Base-by-base conservation (phyloP, 1,140 invertebrate genomes). In the Ericerus pela region DNA sequence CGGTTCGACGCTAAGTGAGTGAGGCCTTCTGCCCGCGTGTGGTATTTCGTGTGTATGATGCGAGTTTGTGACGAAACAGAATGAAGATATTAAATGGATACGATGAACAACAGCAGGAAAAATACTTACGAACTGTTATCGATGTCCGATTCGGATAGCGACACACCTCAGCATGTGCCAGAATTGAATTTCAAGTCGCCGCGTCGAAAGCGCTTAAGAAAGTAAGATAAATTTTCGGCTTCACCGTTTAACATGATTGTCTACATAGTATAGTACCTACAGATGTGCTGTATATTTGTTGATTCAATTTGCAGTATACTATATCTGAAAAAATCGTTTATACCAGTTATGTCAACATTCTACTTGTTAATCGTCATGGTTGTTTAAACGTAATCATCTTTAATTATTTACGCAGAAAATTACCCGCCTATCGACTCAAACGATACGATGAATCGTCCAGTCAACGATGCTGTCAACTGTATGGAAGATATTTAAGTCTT, bases 81-180 rank as follows among this genome's bases (percentile, higher is more conserved):
- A 47, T 47, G 41, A 8, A 6, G 41, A 47, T 47, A 14, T 24
- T 5, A 47, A 47, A 47, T 47, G 41, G 41, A 47, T 47, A 24
- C 41, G 26, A 24, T 24, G 26, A 47, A 24, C n/a, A n/a, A n/a
- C n/a, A n/a, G n/a, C 14, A 47, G 20, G 22, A 47, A 47, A 47
- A 47, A 18, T 24, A 47, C 41, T 47, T 47, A 47, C 41, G 41
- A 47, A 47, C 26, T 47, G 26, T 24, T 47, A 4, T 47, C 41
- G 10, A 24, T 47, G 18, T 47, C 41, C 16, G 41, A 47, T 22
- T 47, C 41, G 14, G 41, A 47, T 22, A 47, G 41, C 14, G 41
- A 47, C 26, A 24, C 41, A 2, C 41, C 10, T 22, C 41, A 20
- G 4, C 41, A 47, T 24, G 26, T 47, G 18, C 41, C 22, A 24